phyloP scores from a whole-genome alignment of 2,113 vertebrate species.

The Cryptoleucopteryx plumbea region DNA sequence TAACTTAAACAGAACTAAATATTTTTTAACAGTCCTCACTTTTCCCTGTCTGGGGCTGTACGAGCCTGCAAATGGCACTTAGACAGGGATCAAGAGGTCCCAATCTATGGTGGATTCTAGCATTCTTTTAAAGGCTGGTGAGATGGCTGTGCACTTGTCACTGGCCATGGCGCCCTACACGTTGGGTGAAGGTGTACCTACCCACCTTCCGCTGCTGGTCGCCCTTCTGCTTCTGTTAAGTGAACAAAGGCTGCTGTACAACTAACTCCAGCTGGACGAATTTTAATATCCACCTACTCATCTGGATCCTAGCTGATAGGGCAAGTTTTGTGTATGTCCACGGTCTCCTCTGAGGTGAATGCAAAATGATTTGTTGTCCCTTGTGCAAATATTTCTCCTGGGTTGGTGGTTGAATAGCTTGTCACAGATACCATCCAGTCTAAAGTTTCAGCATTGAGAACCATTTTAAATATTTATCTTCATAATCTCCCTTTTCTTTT shows the following conservation, averaged over 20 bases:
- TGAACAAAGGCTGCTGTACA: not conserved
- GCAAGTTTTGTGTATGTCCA: not conserved
- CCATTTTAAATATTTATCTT: not conserved
- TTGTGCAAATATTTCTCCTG: not conserved
- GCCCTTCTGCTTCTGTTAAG: not conserved
- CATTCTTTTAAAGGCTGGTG: not conserved
- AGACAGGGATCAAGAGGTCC: fast-evolving
- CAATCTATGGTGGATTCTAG: not conserved
- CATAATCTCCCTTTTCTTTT: not conserved
- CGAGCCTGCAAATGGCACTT: not conserved
- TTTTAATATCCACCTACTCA: not conserved
- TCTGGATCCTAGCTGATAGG: not conserved
- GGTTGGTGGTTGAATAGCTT: not conserved
- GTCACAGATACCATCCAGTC: not conserved
- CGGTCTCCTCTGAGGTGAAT: not conserved
- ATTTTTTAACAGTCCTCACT: not conserved
- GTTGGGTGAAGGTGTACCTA: not conserved
- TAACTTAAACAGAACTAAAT: not conserved
- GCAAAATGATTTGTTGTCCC: not conserved
- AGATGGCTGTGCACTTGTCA: not conserved
- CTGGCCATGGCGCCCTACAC: not conserved
- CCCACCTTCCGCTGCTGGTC: not conserved
- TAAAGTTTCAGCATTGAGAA: not conserved
- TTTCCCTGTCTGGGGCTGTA: not conserved
- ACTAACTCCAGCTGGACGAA: not conserved